Evolutionary conservation across 92 coral and sea anemone genomes (phyloP), one percentile per base, ranked within the genome.

Genomic region (Bergia sp.): DNA sequence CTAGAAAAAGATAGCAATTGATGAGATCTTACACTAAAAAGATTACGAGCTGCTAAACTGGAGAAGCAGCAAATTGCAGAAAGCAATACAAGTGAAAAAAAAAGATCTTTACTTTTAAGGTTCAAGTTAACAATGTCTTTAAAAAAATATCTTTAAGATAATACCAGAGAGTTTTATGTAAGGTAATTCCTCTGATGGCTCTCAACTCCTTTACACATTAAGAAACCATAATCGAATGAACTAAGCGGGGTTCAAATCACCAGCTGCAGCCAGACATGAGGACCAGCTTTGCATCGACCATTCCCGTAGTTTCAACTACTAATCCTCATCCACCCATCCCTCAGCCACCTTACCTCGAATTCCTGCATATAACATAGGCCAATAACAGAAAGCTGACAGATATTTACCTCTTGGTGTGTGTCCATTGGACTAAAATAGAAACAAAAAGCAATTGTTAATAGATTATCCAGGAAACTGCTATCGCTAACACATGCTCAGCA

Each of bases 341-440:
- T 73, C 9, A 3, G 39, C 7, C 39, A 50, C 53, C 0, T 1
- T 75, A 11, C 79, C 12, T n/a, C 37, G 42, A 53, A 15, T 4
- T 49, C 13, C 15, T 1, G 58, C 55, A 64, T 18, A 74, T 9
- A 18, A 73, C 5, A n/a, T 7, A n/a, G 50, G 18, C 39, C 74
- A 79, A 57, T 43, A 74, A 5, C 39, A 3, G 38, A 20, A 15
- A 37, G 18, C 49, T 37, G 69, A 44, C 44, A 77, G 37, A 36
- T n/a, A 91, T 92, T 94, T 89, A 96, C 98, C 89, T 92, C 91
- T 93, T 86, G 98, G 94, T 40, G 94, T 92, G 87, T 91, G 93
- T 66, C 98, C 98, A 93, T 93, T 95, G 69, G 92, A 88, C 98
- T 95, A 69, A 37, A 53, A 67, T 2, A 39, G 29, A 72, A 58